Evolutionary conservation across 1,140 invertebrate species (phyloP).

Genomic region (Andrena cerasifolii): DNA sequence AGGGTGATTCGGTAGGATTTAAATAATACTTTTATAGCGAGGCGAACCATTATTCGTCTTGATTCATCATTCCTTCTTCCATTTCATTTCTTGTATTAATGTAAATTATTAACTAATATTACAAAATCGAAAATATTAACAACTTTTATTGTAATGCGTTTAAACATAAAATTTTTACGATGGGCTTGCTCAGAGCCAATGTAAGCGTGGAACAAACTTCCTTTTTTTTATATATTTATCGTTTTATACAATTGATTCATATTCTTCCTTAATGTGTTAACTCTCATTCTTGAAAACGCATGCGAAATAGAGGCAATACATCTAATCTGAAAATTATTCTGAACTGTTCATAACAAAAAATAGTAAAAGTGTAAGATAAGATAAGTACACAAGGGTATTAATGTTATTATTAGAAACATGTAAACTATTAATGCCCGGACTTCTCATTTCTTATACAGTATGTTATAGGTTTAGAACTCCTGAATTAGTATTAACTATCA

Average conservation of each 20-base stretch:
- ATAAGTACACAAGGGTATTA: slow-evolving; percentile 44
- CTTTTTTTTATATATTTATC: slow-evolving; percentile 27
- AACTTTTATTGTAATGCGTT: background rate
- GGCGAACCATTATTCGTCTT: slow-evolving; percentile 2
- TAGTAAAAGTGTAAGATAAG: slow-evolving; percentile 43
- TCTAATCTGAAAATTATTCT: slow-evolving; percentile 39
- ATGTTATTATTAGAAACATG: slow-evolving; percentile 32
- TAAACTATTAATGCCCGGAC: slow-evolving; percentile 28
- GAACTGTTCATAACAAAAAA: slow-evolving; percentile 46
- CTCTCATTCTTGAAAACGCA: slow-evolving; percentile 2
- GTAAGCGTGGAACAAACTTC: slow-evolving; percentile 1
- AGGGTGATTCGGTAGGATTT: background rate
- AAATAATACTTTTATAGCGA: background rate
- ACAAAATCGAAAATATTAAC: slow-evolving; percentile 5
- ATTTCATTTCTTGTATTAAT: slow-evolving; percentile 1
- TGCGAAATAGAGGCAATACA: slow-evolving; percentile 30
- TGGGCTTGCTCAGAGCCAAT: background rate
- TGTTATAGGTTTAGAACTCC: slow-evolving; percentile 7
- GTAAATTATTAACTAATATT: slow-evolving; percentile 1
- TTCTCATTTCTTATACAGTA: slow-evolving; percentile 27
- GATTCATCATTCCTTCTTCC: slow-evolving; percentile 12
- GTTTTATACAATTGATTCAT: background rate
- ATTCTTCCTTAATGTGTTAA: slow-evolving; percentile 13
- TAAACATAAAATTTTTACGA: background rate
- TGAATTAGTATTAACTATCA: slow-evolving; percentile 21